Conservation (phyloP, 2,113 vertebrate genomes). For the Excalfactoria chinensis region DNA sequence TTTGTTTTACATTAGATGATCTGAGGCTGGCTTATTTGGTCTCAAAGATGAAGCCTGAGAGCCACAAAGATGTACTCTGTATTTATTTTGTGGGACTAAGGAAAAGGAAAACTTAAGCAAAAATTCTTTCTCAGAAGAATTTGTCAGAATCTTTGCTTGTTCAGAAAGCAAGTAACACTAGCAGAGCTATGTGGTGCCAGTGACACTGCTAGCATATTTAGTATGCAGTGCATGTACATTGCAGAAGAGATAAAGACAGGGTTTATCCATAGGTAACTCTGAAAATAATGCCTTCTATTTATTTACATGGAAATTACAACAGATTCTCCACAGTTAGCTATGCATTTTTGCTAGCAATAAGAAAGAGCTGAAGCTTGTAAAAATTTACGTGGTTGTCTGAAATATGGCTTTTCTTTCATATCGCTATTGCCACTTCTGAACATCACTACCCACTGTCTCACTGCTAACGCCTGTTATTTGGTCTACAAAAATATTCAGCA, state of each 20-base stretch:
- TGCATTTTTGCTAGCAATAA: too few relatives aligned
- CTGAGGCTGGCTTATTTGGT: neutral
- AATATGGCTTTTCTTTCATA: too few relatives aligned
- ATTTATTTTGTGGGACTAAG: neutral
- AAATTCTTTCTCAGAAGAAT: neutral
- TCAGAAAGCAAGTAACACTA: neutral
- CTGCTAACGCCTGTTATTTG: too few relatives aligned
- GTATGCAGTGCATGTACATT: neutral
- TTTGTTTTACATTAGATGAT: neutral
- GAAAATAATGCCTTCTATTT: too few relatives aligned
- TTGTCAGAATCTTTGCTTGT: neutral
- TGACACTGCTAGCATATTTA: neutral
- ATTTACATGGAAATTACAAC: too few relatives aligned
- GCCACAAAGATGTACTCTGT: neutral
- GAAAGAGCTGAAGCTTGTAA: too few relatives aligned
- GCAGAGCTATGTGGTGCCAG: neutral
- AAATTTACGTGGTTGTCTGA: too few relatives aligned
- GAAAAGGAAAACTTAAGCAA: neutral
- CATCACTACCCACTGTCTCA: too few relatives aligned
- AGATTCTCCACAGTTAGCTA: too few relatives aligned
- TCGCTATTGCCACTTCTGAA: too few relatives aligned
- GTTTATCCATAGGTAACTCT: too few relatives aligned
- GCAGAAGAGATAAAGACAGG: neutral
- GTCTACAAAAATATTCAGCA: too few relatives aligned
- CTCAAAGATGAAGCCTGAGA: neutral